Evolutionary conservation across 1,140 invertebrate genomes (phyloP).

Genomic region (Hypsibius dujardini): DNA sequence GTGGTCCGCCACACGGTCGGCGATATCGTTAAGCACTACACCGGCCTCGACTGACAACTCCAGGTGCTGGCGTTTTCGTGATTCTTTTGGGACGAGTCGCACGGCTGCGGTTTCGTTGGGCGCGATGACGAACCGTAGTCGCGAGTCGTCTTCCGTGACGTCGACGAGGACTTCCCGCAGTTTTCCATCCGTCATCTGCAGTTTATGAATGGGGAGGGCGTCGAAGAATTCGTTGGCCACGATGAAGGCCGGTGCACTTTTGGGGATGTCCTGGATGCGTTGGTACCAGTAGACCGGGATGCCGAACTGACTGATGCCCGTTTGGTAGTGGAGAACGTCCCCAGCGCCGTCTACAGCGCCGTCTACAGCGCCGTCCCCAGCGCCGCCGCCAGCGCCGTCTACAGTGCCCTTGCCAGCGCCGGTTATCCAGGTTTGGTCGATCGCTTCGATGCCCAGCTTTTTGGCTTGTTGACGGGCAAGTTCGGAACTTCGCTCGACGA

Average conservation of each 20-base stretch:
- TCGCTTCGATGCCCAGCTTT: constrained; percentile 37
- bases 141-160: constrained; percentile 39
- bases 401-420: too few species aligned
- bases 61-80: constrained; percentile 39
- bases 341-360: constrained; percentile 14
- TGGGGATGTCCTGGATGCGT: constrained; percentile 57
- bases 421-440: too few species aligned
- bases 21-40: constrained; percentile 51
- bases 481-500: constrained; percentile 74
- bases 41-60: constrained; percentile 64
- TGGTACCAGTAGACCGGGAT: constrained; percentile 67
- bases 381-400: too few species aligned
- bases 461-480: constrained; percentile 57
- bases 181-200: constrained; percentile 51
- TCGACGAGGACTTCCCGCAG: constrained; percentile 79
- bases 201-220: constrained; percentile 89
- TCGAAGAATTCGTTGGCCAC: constrained; percentile 96
- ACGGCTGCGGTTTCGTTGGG: constrained; percentile 30
- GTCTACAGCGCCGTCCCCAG: too few species aligned
- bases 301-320: constrained; percentile 36
- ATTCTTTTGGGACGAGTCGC: constrained; percentile 45
- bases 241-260: constrained; percentile 58
- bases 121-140: constrained; percentile 54
- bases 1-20: constrained; percentile 47
- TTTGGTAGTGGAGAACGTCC: constrained; percentile 23